Evolutionary conservation across 2,113 vertebrate species (phyloP), one percentile per base, ranked within the genome.

Genomic region (Tetrao urogallus): DNA sequence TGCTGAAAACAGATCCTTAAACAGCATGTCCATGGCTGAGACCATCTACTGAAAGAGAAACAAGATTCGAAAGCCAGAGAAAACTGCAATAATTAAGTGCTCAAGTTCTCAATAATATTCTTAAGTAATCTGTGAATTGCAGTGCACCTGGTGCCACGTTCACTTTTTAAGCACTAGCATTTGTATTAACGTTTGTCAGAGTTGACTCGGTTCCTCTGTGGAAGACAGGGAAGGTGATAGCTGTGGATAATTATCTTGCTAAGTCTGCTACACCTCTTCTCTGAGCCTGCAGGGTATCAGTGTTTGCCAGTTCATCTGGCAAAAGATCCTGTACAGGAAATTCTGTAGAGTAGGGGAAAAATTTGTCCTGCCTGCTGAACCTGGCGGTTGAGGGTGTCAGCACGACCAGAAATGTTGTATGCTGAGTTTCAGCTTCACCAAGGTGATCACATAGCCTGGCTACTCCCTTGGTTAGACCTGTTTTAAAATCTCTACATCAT

Each of bases 31-130:
- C 6, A 0, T 24, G 74, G 60, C 89, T 34, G 72, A 76, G n/a
- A 38, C 22, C 1, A 6, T 7, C 36, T 77, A 50, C 86, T 38
- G 72, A 72, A 27, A 32, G 48, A 60, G 57, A 66, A 85, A 76
- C 11, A 50, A 77, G 11, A 38, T 71, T 95, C 84, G 73, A 91
- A 88, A 95, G 65, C 86, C 88, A 95, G 89, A 80, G 19, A 79
- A 92, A 93, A 88, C 92, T 30, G 58, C 64, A 87, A 3, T 93
- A 93, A 80, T 21, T 56, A 64, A 45, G 52, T 54, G 27, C 52
- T 54, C 52, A 27, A 4, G 40, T 80, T 94, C 43, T 82, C 27
- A 42, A 48, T 42, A 87, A 58, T 38, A 64, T 54, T 66, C 48
- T 50, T 58, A 32, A 54, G 15, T 66, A 36, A 88, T 66, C 73